phyloP scores from a whole-genome alignment of 2,888 invertebrate genomes.

The Allygus modestus region DNA sequence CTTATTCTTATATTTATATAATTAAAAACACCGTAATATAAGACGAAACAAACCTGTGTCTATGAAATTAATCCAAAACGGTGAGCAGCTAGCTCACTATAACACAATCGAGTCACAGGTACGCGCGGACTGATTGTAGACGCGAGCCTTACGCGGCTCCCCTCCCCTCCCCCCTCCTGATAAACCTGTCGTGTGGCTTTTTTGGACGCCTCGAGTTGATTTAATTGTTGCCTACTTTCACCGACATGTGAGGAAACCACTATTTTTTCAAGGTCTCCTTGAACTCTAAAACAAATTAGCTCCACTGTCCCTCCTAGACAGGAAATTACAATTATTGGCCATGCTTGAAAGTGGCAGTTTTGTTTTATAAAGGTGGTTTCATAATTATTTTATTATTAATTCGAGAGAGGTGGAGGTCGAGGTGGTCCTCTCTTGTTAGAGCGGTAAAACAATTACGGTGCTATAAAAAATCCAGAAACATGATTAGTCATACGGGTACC shows the following conservation, averaged over 20 bases:
- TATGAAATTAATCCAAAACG: not conserved
- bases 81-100: not conserved
- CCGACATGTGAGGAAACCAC: not conserved
- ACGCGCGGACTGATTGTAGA: constrained; percentile 1
- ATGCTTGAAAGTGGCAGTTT: too few relatives aligned
- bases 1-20: not conserved
- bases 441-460: too few relatives aligned
- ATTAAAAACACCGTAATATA: not conserved
- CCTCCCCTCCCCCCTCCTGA: not conserved
- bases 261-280: not conserved
- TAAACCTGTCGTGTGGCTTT: not conserved
- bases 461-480: too few relatives aligned
- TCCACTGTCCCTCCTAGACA: too few relatives aligned
- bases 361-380: too few relatives aligned
- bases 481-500: too few relatives aligned
- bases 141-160: not conserved
- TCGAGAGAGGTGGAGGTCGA: too few relatives aligned
- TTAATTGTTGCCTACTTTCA: constrained; percentile 23
- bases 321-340: too few relatives aligned
- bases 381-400: too few relatives aligned
- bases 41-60: not conserved
- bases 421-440: too few relatives aligned
- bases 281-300: too few relatives aligned
- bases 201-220: not conserved
- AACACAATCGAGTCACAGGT: not conserved